Percentiles rank a stretch among this genome's conserved stretches.
These are phyloP conservation scores for Gonatopus flavifemur DNA, from an alignment of 1,140 invertebrate species.

Conservation along the genomic window DNA sequence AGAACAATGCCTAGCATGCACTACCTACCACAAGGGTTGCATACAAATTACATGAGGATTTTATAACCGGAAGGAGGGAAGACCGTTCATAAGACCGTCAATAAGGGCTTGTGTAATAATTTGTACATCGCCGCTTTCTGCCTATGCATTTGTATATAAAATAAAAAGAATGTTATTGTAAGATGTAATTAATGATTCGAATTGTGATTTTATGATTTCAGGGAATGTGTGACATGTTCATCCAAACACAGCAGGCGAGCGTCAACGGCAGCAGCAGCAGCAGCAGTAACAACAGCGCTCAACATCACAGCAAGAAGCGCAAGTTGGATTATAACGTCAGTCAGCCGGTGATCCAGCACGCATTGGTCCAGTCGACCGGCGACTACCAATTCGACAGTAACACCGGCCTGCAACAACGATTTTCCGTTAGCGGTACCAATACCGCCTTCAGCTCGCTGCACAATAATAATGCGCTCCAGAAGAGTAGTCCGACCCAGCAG, in stretches of 20 bases:
- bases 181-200: not conserved
- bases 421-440: conserved; percentile 53
- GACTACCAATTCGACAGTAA: conserved; percentile 53
- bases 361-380: conserved; percentile 54
- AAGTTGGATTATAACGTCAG: conserved; percentile 60
- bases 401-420: conserved; percentile 41
- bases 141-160: too few relatives aligned
- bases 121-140: too few relatives aligned
- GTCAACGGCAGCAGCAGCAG: conserved; percentile 62
- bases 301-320: conserved; percentile 61
- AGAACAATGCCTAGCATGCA: too few relatives aligned
- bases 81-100: too few relatives aligned
- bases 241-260: conserved; percentile 66
- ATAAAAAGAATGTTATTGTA: too few relatives aligned
- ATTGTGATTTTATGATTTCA: conserved; percentile 44
- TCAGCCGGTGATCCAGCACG: conserved; percentile 57
- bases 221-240: conserved; percentile 75
- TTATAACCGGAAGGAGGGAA: too few relatives aligned
- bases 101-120: too few relatives aligned
- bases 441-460: conserved; percentile 51
- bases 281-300: conserved; percentile 54
- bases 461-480: conserved; percentile 57
- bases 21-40: too few relatives aligned
- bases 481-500: conserved; percentile 62
- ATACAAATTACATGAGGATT: too few relatives aligned